Conservation (phyloP, 2,888 invertebrate species). For the Willowsia nigromaculata region DNA sequence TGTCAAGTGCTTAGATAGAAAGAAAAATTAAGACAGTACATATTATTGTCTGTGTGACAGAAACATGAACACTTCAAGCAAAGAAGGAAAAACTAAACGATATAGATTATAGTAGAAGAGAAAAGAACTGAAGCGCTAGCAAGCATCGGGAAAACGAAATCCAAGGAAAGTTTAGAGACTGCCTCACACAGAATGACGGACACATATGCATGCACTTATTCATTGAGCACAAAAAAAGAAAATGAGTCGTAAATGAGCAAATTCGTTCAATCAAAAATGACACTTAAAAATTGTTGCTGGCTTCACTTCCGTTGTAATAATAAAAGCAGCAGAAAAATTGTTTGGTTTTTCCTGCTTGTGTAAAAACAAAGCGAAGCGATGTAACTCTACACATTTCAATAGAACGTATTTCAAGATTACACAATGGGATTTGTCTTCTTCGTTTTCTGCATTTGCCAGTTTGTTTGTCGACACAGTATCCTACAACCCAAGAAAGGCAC, state of each 20-base stretch:
- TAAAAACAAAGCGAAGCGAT: too few species aligned
- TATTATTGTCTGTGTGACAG: constrained; percentile 1
- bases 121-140: too few species aligned
- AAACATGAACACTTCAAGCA: background rate
- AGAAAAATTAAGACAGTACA: constrained; percentile 3
- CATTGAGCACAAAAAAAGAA: background rate
- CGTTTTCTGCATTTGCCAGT: background rate
- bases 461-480: background rate
- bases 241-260: background rate
- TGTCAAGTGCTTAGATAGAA: background rate
- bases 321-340: too few species aligned
- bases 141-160: background rate
- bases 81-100: background rate
- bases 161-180: background rate
- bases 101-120: too few species aligned
- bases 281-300: constrained; percentile 2
- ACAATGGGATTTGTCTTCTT: background rate
- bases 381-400: too few species aligned
- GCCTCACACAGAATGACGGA: too few species aligned
- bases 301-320: background rate
- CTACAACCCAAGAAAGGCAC: background rate
- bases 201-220: background rate
- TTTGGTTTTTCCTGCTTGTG: too few species aligned
- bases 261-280: constrained; percentile 14
- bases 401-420: background rate